Base-by-base conservation (phyloP, 2,888 invertebrate species). In the Prosopocoilus inquinatus region DNA sequence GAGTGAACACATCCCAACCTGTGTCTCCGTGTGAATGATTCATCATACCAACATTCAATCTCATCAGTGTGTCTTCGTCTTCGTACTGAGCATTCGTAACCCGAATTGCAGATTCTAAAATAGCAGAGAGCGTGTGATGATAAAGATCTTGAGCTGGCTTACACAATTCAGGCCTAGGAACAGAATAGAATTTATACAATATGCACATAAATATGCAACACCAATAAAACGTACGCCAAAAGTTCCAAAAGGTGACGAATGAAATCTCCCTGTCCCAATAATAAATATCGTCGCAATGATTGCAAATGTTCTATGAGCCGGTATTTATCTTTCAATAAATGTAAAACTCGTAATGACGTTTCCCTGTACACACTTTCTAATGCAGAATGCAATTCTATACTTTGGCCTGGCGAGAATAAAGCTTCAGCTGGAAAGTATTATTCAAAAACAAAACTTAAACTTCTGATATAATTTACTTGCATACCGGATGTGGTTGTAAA, bases 231-330 rank as follows among this genome's bases (percentile, higher is more conserved):
- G 81, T 78, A 94, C 94, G 91, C 91, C 60, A 97, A 78, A 57
- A 96, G 81, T 68, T 95, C 93, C 86, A 98, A 90, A 50, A 98
- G 84, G 71, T 95, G 91, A 70, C 92, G 87, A 67, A 96, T 94
- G 77, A 97, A 96, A 79, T 98, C 96, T 0, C 97, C 97, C 80
- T 97, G 96, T 9, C 95, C 95, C 9, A 98, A 83, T 51, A 98
- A 81, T 68, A 98, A 79, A 78, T 96, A 97, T 56, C 91, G 85
- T 61, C 95, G 83, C 77, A 96, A 88, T 15, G 95, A 95, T 69
- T 92, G 88, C 49, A 97, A 82, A 79, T 97, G 96, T 75, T 94
- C 91, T 68, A 94, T 82, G 60, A 97, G 82, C 70, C 92, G 89
- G 79, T 94, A 96, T 66, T 93, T 90, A 61, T 90, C 85, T 66